phyloP scores from a whole-genome alignment of 1,140 invertebrate genomes.

The Drosophila setifemur region DNA sequence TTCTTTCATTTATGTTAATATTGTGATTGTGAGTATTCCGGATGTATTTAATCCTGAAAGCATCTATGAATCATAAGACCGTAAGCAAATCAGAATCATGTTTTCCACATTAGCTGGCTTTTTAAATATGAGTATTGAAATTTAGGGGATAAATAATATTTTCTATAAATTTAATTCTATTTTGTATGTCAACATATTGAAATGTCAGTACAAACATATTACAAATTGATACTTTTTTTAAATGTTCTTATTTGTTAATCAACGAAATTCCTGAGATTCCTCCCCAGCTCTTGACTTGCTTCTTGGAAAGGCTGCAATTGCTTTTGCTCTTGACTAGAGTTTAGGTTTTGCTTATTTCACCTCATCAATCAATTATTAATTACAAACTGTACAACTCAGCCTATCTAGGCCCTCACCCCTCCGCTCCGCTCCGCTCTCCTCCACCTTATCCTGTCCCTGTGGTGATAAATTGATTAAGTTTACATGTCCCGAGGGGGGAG shows the following conservation, averaged over 20 bases:
- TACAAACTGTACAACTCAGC: conserved; percentile 55
- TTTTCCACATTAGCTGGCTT: too few relatives aligned
- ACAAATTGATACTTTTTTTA: background rate
- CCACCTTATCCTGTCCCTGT: background rate
- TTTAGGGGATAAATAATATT: too few relatives aligned
- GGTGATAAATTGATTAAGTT: conserved; percentile 75
- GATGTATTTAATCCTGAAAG: too few relatives aligned
- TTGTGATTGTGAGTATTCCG: too few relatives aligned
- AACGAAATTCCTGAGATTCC: background rate
- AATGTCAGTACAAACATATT: too few relatives aligned
- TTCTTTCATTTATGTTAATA: too few relatives aligned
- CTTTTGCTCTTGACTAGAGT: background rate
- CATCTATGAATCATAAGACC: too few relatives aligned
- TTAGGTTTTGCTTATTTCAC: conserved; percentile 35
- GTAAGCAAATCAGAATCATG: too few relatives aligned
- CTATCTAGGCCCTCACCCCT: conserved; percentile 3
- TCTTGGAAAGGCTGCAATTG: conserved; percentile 3
- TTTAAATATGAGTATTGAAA: too few relatives aligned
- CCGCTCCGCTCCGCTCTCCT: background rate
- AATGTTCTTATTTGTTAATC: background rate
- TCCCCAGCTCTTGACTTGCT: conserved; percentile 1
- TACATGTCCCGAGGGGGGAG: conserved; percentile 39
- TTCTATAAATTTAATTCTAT: too few relatives aligned
- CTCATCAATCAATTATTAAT: conserved; percentile 80
- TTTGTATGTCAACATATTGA: too few relatives aligned